Base-by-base conservation (phyloP, 2,888 invertebrate species). In the Cyrtodaria siliqua region DNA sequence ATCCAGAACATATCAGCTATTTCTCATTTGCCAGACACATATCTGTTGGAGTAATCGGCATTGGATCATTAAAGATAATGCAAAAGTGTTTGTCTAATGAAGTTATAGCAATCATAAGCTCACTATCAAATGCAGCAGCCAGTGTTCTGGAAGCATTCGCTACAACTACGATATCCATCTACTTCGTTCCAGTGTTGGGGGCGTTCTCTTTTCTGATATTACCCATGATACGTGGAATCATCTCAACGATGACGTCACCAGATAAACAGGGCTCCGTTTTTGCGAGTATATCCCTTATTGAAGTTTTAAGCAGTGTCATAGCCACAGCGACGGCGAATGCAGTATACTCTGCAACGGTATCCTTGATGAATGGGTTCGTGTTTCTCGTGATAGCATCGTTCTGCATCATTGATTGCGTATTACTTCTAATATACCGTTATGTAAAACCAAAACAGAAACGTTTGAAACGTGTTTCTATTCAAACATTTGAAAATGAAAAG, bases 321-420 rank as follows among this genome's bases (percentile, higher is more conserved):
- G 57, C 27, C 2, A n/a, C 56, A 20, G 29, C 57, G 18, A 29
- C 27, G 26, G 40, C 29, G 24, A 64, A 64, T 57, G 47, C 40
- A 23, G 47, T 63, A 6, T 71, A 63, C 38, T 53, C 67, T 4
- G 44, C 24, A 20, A 68, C 68, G 2, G 56, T 68, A 3, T 16
- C 60, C 27, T 52, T 74, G 9, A 55, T 61, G 55, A 56, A 44
- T 50, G 57, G 70, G 14, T 63, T 70, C 26, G 62, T 60, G 4
- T 57, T 69, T 40, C n/a, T 52, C 29, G 6, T 60, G 62, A 52
- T 71, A 62, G 70, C 61, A 79, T 61, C 72, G 92, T 94, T 66
- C 18, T 50, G 59, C 42, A 23, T 67, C 12, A 49, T 60, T n/a
- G 53, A 60, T 4, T n/a, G n/a, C n/a, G n/a, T n/a, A n/a, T n/a